Evolutionary conservation across 1,140 invertebrate genomes (phyloP).

Genomic region (Yoshiicerus persimilis): DNA sequence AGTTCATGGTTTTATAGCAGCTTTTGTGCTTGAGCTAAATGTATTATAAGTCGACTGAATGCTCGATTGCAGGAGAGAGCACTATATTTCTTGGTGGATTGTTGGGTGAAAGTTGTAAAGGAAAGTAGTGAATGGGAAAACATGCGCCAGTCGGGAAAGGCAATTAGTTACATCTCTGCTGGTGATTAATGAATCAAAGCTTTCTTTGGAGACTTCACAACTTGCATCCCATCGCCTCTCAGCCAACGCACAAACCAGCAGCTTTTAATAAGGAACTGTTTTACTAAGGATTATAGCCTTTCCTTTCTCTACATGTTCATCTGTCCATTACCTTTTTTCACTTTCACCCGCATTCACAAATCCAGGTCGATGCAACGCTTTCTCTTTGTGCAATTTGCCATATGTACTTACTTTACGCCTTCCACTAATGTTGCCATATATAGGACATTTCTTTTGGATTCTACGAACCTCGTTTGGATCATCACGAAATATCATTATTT

Average conservation of each 20-base stretch:
- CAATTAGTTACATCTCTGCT: not conserved
- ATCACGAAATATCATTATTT: no score
- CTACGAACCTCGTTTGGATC: no score
- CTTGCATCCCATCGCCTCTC: not conserved
- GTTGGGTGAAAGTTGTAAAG: not conserved
- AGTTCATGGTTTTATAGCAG: no score
- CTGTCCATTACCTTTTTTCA: not conserved
- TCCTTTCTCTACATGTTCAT: not conserved
- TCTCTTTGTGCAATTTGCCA: no score
- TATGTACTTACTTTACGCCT: no score
- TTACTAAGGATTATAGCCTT: not conserved
- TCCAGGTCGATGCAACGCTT: no score
- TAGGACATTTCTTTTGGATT: no score
- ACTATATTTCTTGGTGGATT: not conserved
- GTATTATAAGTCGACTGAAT: no score
- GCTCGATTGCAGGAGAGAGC: not conserved
- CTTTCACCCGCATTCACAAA: not conserved
- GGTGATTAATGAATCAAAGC: not conserved
- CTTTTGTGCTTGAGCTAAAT: no score
- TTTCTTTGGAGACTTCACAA: not conserved
- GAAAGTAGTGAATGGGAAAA: not conserved
- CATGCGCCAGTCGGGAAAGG: not conserved
- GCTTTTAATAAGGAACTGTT: not conserved
- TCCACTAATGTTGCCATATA: no score
- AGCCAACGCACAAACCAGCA: not conserved